A percentile compares a stretch with the other conserved stretches of the same genome.
phyloP scores from a whole-genome alignment of 2,888 invertebrate genomes.

The Colostygia pectinataria region DNA sequence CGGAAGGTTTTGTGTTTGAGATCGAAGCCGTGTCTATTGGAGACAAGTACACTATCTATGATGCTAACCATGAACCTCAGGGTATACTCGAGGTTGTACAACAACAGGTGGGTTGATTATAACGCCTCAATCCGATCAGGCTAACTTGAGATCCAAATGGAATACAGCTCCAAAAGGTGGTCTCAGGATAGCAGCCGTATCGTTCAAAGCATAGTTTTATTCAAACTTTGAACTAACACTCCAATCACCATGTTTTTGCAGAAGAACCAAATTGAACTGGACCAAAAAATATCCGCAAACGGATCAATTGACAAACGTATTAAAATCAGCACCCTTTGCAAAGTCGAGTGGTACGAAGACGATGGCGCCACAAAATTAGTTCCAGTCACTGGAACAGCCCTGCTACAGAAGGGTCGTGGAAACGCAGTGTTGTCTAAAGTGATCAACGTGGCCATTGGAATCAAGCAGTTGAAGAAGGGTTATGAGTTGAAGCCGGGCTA shows the following conservation, averaged over 20 bases:
- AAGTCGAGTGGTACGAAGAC: conserved; percentile 87
- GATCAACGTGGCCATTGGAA: conserved; percentile 82
- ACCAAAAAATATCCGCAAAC: conserved; percentile 69
- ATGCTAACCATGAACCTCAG: conserved; percentile 86
- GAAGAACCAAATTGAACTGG: conserved; percentile 77
- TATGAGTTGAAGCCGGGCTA: conserved; percentile 86
- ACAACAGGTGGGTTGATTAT: conserved; percentile 80
- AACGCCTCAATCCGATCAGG: neutral
- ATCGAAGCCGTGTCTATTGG: conserved; percentile 86
- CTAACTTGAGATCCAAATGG: neutral
- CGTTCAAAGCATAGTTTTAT: neutral
- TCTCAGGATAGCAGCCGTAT: neutral
- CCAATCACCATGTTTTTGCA: conserved; percentile 44
- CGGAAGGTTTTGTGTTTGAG: conserved; percentile 89
- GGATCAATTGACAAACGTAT: conserved; percentile 84
- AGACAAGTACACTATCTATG: conserved; percentile 88
- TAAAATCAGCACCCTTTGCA: conserved; percentile 84
- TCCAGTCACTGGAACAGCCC: conserved; percentile 83
- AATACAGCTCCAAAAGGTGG: neutral
- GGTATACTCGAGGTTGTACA: conserved; percentile 86
- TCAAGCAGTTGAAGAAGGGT: conserved; percentile 78
- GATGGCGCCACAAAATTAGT: conserved; percentile 83
- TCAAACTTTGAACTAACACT: neutral
- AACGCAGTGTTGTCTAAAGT: conserved; percentile 81
- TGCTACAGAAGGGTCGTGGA: conserved; percentile 77